Evolutionary conservation across 92 coral and sea anemone species (phyloP), one percentile per base, ranked within the genome.

Genomic region (Isaurus tuberculatus): DNA sequence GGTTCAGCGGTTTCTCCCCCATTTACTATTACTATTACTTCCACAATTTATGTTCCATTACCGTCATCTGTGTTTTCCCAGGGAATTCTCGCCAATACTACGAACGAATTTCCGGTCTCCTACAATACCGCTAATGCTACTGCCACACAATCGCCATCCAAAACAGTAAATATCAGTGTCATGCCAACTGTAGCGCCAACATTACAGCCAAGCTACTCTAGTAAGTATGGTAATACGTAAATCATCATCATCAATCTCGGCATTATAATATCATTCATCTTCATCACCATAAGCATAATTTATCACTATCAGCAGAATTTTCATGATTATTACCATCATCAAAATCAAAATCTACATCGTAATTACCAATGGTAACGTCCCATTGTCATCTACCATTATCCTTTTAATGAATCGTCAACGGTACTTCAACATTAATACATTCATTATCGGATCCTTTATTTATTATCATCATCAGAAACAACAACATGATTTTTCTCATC

Each of bases 61-160:
- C 65, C 64, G 13, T 16, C 28, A 32, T 14, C 32, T 1, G 5
- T 33, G 1, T 6, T 11, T 20, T 5, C 48, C n/a, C 46, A 36
- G 20, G 67, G 8, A 13, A 53, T 28, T 29, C 4, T n/a, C 2
- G 27, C 23, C 3, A 17, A 11, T n/a, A 74, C 43, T 6, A 31
- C 80, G 17, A 34, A 27, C 48, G 60, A 4, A 42, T 17, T 43
- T 26, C 23, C 61, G 0, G 15, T 57, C 65, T 23, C 46, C 13
- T 13, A 20, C 8, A 40, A 34, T 32, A 58, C 49, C 32, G 42
- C 14, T n/a, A 55, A 53, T 33, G 25, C 51, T 49, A 74, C 19
- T 29, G 40, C 53, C 65, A 75, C 81, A 16, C 81, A 66, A 16
- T 75, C 81, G 3, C 29, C 29, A 9, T 75, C 66, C 13, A 19